Evolutionary conservation across 2,888 invertebrate species (phyloP), one percentile per base, ranked within the genome.

Genomic region (Euphydryas editha): DNA sequence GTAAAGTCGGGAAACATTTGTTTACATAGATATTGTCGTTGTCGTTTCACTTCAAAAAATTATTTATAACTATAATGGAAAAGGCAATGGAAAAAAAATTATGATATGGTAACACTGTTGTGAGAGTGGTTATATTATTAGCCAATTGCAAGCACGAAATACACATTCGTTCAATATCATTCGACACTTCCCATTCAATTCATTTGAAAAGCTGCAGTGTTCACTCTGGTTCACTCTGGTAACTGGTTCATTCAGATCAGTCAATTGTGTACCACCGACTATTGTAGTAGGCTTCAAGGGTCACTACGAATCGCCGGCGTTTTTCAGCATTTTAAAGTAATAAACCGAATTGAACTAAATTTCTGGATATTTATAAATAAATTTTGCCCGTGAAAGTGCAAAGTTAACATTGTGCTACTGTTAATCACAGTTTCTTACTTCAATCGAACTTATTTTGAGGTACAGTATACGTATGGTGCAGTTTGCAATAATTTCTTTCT

Each of bases 301-400:
- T 87, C 85, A 88, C 88, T 92, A 85, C 86, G 74, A 71, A 66
- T 75, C 78, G 76, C 89, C 91, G 92, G 89, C 85, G 73, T 83
- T 82, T 85, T 78, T n/a, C 75, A 82, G 86, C 87, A 85, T 81
- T 71, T 66, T 69, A 56, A 49, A 65, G 72, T 72, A 72, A 72
- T 44, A 72, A 77, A 75, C 37, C 63, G 54, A 57, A 56, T 75
- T 74, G 73, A 78, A 73, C 67, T 81, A 69, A 80, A 78, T 79
- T 71, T 75, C 76, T 75, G 77, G 78, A 4, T 74, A 76, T 80
- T 44, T 4, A 8, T 73, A 65, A 62, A 72, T 56, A 62, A 20
- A 63, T 62, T 62, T 69, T 61, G 49, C 82, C 79, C 82, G 86
- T 88, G 83, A 85, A 84, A 90, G 83, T 89, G 85, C 78, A 72